Base-by-base conservation (phyloP, 2,113 vertebrate species). In the Orientallactaga bullata region DNA sequence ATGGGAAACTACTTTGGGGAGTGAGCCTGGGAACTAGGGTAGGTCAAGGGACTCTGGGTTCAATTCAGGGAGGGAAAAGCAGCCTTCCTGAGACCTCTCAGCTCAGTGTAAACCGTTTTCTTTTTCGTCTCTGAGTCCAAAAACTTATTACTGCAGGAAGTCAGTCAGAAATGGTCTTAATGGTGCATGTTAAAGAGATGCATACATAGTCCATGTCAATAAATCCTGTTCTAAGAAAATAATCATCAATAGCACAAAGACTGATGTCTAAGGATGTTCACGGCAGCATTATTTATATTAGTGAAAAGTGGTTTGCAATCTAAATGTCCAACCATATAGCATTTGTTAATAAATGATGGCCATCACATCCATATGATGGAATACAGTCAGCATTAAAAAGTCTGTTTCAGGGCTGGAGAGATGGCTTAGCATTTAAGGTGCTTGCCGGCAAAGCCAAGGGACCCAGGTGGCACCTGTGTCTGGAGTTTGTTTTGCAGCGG, bases 231-330 rank as follows among this genome's bases (percentile, higher is more conserved):
- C 81, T 85, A 42, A 95, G 72, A 68, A 95, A 95, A 96, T 81
- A 74, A 90, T 89, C 88, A 88, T 86, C 63, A 76, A 83, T 35
- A 82, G 78, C 78, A 69, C 42, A 71, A 83, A 93, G 82, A 93
- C 93, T 92, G 88, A 96, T 65, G 66, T 17, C 42, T 24, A 85
- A 94, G 85, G 92, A 96, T 94, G 90, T 92, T 90, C 85, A 65
- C 71, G 32, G 66, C 88, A 94, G 85, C n/a, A 42, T 93, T 96
- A 93, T 96, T 96, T 96, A 96, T 93, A 95, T 80, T 7, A 92
- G 78, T 86, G 88, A 93, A 85, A 94, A 88, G 88, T 83, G 72
- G 83, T 71, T 92, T 83, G 51, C 61, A 47, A 82, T 80, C 72
- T 71, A 72, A 72, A 92, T 88, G 82, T 76, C 85, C 68, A 80